Base-by-base conservation (phyloP, 1,140 invertebrate species). In the Drosophila orena region DNA sequence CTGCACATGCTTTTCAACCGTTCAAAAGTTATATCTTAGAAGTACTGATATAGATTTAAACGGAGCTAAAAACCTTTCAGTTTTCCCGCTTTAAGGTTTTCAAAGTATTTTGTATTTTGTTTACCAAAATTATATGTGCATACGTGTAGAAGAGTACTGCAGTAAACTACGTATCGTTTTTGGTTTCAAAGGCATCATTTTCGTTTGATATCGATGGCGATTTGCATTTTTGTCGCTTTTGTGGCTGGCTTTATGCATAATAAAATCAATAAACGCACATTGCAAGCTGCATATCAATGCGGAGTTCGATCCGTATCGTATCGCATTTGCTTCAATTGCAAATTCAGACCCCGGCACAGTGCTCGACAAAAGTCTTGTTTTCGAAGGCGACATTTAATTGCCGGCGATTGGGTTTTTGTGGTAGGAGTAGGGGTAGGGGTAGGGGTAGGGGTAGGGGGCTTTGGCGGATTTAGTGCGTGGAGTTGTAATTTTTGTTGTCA, bases 321-420 rank as follows among this genome's bases (percentile, higher is more conserved):
- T 68, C 64, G 64, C n/a, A 34, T 52, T 68, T 52, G 43, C 59
- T 64, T 68, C 44, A 64, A 65, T 52, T 60, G 52, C 42, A 12
- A 17, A 38, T 42, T 17, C 47, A 12, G 37, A 14, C 8, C 2
- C 30, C 42, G 64, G 64, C 47, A 54, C 61, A 66, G 47, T 69
- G 65, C 65, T 69, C 66, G 66, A 77, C 74, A 77, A 77, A 77
- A 77, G 75, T 68, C 73, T 68, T 58, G 54, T 59, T 58, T 77
- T 83, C 61, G 84, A 88, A 88, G 83, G 83, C 83, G 83, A 88
- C 79, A 88, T 89, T 88, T 88, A 88, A 88, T 88, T 88, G 81
- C 79, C 75, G 57, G 60, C 64, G 78, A 88, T 75, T 75, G 61
- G 42, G 5, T 57, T 65, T 66, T 57, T n/a, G 24, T 0, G 17